Base-by-base conservation (phyloP, 2,888 invertebrate species). In the Metalampra italica region DNA sequence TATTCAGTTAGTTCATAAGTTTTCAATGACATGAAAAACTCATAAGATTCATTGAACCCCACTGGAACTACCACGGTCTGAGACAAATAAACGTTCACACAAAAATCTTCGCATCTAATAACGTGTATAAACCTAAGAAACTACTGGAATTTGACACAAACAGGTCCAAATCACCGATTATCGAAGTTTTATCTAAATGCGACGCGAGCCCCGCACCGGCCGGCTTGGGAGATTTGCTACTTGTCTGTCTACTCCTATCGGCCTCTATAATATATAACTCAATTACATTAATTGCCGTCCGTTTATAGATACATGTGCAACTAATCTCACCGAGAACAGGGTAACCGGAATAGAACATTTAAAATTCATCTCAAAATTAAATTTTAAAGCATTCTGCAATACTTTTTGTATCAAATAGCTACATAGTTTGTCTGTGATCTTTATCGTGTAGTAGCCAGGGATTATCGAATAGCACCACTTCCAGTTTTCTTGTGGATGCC, bases 251-350 rank as follows among this genome's bases (percentile, higher is more conserved):
- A 34, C 3, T 2, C 12, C 39, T 39, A 39, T 41, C 41, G 29
- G 41, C 1, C 29, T 7, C n/a, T 22, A 14, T 45, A 44, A 45
- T 51, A 47, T 45, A 74, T 77, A 73, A 71, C 66, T 71, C 70
- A 73, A 76, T 75, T 77, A 78, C 71, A 72, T 71, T 77, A 73
- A 82, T 77, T 76, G 69, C 67, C 56, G 59, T 60, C 54, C 60
- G 65, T 68, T 72, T 70, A 75, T 77, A 74, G 68, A 59, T 60
- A 66, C 62, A 63, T 60, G 60, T 54, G 72, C 66, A 67, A 66
- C 70, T 59, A 72, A 69, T 71, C n/a, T n/a, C n/a, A 69, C 68
- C 64, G 29, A 7, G 57, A 46, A n/a, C 11, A 34, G 54, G 34
- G 34, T 34, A 9, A 34, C 9, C 34, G 11, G 34, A 34, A 30